phyloP scores from a whole-genome alignment of 1,140 invertebrate species.

The Pinna nobilis region DNA sequence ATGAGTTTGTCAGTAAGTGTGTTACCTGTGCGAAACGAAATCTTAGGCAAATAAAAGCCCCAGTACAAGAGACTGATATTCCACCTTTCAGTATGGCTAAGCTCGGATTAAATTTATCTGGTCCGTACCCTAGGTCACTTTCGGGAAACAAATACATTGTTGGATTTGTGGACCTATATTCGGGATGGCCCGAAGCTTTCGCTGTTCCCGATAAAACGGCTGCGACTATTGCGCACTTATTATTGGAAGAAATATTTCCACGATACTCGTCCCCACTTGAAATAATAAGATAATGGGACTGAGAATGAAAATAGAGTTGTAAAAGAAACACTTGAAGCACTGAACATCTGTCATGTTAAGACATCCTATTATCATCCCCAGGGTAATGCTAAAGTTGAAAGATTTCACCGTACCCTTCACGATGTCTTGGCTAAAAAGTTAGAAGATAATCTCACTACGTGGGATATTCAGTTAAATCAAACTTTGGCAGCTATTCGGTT shows the following conservation, averaged over 20 bases:
- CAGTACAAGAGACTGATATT: slow-evolving; percentile 38
- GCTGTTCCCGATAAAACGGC: slow-evolving; percentile 26
- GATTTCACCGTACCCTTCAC: too few relatives aligned
- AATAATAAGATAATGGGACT: slow-evolving; percentile 32
- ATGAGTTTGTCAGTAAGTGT: slow-evolving; percentile 19
- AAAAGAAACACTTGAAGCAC: slow-evolving; percentile 28
- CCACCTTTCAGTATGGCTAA: slow-evolving; percentile 35
- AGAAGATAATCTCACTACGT: background rate
- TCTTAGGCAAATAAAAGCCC: slow-evolving; percentile 22
- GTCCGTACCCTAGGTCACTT: slow-evolving; percentile 29
- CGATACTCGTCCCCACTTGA: slow-evolving; percentile 38
- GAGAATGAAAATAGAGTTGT: too few relatives aligned
- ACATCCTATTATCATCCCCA: slow-evolving; percentile 31
- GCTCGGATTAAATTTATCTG: slow-evolving; percentile 39
- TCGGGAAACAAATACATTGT: slow-evolving; percentile 44
- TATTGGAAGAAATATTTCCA: slow-evolving; percentile 49
- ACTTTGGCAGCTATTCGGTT: slow-evolving; percentile 37
- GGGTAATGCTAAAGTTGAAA: too few relatives aligned
- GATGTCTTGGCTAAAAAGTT: slow-evolving; percentile 36
- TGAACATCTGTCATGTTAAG: too few relatives aligned
- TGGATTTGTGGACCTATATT: slow-evolving; percentile 27
- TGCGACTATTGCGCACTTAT: background rate
- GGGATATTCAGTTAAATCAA: slow-evolving; percentile 39
- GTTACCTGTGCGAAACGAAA: slow-evolving; percentile 36
- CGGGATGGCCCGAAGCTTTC: slow-evolving; percentile 43